phyloP scores from a whole-genome alignment of 2,113 vertebrate species.

The Pedionomus torquatus region DNA sequence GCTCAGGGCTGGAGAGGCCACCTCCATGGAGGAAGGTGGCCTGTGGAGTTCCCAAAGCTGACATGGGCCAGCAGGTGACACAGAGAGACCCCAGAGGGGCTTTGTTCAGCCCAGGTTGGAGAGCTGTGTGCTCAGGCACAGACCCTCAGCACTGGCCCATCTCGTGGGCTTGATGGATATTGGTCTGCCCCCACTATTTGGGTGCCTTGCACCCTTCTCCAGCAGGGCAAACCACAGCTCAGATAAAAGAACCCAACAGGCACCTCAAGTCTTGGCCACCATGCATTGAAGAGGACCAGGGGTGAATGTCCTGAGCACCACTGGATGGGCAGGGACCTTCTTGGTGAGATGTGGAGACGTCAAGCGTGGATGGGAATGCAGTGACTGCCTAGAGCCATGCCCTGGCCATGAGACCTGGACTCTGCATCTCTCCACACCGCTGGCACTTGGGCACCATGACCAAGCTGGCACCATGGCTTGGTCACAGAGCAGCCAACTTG shows the following conservation, averaged over 20 bases:
- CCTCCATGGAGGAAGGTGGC: background rate
- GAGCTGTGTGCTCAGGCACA: background rate
- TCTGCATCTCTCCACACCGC: accelerated
- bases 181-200: background rate
- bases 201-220: background rate
- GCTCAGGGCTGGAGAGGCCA: background rate
- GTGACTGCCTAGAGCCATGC: accelerated
- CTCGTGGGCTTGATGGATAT: accelerated
- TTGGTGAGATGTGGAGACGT: background rate
- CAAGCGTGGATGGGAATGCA: background rate
- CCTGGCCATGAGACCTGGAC: background rate
- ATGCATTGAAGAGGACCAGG: background rate
- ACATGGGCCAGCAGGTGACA: background rate
- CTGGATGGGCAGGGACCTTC: background rate
- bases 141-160: background rate
- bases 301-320: background rate
- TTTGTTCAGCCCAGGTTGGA: background rate
- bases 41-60: background rate
- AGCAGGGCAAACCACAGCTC: background rate
- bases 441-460: background rate
- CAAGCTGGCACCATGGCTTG: background rate
- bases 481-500: accelerated
- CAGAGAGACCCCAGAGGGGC: too few species aligned
- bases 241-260: background rate
- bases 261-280: background rate